Evolutionary conservation across 64 coral and sea anemone species (phyloP).

Genomic region (Actinia tenebrosa): DNA sequence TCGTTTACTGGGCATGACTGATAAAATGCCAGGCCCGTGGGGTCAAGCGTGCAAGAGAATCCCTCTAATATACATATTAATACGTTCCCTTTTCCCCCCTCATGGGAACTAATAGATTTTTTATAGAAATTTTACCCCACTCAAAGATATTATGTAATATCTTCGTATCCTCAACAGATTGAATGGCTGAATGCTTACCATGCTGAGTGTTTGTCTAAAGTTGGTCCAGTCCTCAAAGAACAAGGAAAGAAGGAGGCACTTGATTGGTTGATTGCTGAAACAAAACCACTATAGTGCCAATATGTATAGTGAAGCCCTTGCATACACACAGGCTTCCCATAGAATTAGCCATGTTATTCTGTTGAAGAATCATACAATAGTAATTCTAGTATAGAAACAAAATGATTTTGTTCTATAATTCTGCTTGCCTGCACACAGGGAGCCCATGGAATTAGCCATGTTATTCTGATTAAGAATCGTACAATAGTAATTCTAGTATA

Average conservation of each 20-base stretch:
- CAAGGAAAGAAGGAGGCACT: neutral
- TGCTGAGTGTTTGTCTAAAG: neutral
- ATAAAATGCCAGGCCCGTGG: too few relatives aligned
- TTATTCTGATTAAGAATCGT: neutral
- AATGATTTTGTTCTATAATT: too few relatives aligned
- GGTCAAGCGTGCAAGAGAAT: too few relatives aligned
- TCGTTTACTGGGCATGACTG: too few relatives aligned
- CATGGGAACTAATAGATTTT: too few relatives aligned
- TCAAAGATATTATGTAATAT: neutral
- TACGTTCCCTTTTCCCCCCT: neutral
- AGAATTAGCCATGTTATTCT: neutral
- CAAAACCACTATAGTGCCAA: neutral
- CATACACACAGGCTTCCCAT: neutral
- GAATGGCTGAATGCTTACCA: slow-evolving; percentile 2
- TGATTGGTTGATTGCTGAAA: slow-evolving; percentile 6
- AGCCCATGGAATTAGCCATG: neutral
- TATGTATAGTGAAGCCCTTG: neutral
- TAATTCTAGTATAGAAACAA: too few relatives aligned
- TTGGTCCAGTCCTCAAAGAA: slow-evolving; percentile 11
- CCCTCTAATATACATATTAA: neutral
- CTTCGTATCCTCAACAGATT: neutral
- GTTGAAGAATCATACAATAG: neutral
- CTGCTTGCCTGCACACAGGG: neutral
- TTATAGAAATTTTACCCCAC: too few relatives aligned
- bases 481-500: too few relatives aligned